Conservation (phyloP, 2,888 invertebrate species). For the Drosophila silvestris region DNA sequence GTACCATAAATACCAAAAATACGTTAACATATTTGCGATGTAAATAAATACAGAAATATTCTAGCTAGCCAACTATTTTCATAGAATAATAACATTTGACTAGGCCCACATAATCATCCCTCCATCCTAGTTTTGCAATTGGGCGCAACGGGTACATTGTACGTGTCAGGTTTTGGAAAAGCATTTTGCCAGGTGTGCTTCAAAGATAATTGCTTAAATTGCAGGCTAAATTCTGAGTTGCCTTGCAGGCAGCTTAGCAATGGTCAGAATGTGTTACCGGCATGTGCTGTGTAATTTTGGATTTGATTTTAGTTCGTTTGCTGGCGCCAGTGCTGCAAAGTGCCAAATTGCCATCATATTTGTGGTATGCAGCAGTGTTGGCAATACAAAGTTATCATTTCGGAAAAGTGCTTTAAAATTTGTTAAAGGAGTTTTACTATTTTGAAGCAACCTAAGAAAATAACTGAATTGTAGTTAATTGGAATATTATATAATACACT, state of each 20-base stretch:
- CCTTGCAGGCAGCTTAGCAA: constrained; percentile 29
- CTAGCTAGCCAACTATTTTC: constrained; percentile 19
- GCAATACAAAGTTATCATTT: background rate
- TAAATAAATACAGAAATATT: constrained; percentile 28
- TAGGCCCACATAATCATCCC: background rate
- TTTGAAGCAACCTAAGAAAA: background rate
- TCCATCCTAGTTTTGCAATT: background rate
- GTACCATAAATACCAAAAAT: constrained; percentile 19
- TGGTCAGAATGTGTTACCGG: constrained; percentile 29
- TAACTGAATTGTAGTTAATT: background rate
- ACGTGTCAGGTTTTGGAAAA: constrained; percentile 60
- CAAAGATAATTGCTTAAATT: constrained; percentile 73
- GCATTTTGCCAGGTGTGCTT: constrained; percentile 53
- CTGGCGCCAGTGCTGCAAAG: constrained; percentile 36
- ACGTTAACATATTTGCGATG: constrained; percentile 14
- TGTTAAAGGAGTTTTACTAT: background rate
- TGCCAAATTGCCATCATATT: constrained; percentile 65
- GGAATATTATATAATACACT: too few relatives aligned
- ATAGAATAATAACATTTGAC: constrained; percentile 45
- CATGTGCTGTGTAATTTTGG: constrained; percentile 45
- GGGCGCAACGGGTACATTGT: constrained; percentile 11
- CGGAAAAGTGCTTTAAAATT: background rate
- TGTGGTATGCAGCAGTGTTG: constrained; percentile 39
- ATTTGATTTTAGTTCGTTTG: constrained; percentile 39
- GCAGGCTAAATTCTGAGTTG: constrained; percentile 61